Conservation (phyloP, 2,113 vertebrate genomes). For the Chunga burmeisteri region DNA sequence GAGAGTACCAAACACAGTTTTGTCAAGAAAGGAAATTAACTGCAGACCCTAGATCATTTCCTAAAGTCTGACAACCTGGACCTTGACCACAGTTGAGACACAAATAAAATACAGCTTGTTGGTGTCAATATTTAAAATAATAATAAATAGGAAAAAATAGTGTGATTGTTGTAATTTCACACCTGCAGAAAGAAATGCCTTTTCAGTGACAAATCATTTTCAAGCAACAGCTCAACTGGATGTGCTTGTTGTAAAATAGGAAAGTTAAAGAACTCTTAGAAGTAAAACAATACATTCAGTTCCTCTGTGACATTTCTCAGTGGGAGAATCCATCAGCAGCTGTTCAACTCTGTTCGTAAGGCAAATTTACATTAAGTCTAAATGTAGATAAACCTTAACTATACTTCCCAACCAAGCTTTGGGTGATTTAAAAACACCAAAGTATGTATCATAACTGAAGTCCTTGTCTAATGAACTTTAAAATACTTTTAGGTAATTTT, state of each 20-base stretch:
- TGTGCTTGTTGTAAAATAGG: not conserved
- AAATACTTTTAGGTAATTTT: not conserved
- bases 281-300: not conserved
- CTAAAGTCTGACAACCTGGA: not conserved
- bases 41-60: not conserved
- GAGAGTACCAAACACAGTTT: not conserved
- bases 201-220: not conserved
- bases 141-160: not conserved
- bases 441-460: not conserved
- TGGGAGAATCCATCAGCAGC: not conserved
- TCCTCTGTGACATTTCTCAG: not conserved
- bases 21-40: not conserved
- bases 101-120: not conserved
- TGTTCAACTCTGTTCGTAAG: not conserved
- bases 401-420: not conserved
- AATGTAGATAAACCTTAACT: not conserved
- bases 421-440: not conserved
- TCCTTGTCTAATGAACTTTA: not conserved
- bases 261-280: not conserved
- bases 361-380: not conserved
- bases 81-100: accelerated
- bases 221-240: not conserved
- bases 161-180: not conserved
- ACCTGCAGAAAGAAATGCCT: not conserved
- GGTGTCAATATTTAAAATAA: not conserved